These are phyloP conservation scores for Sebastes vulpes DNA, from an alignment of 2,797 vertebrate species.

Conservation along the genomic window DNA sequence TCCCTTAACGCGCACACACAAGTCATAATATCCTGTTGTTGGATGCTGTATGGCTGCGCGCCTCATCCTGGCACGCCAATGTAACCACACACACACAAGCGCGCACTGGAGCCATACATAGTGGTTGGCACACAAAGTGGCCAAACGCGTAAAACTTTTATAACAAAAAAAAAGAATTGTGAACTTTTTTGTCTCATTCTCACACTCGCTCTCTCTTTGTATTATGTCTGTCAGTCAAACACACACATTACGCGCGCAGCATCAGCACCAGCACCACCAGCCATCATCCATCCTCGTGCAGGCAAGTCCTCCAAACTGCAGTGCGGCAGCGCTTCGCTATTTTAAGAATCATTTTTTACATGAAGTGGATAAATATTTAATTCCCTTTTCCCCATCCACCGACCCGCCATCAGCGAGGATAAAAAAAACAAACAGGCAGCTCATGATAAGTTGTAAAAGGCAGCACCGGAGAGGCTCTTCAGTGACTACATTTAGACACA, in stretches of 20 bases:
- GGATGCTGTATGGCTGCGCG: neutral
- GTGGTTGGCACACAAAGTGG: neutral
- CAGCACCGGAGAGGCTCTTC: neutral
- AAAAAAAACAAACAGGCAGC: neutral
- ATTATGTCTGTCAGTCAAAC: neutral
- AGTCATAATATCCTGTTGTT: constrained; percentile 11
- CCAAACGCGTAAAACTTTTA: constrained; percentile 28
- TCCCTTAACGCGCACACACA: neutral
- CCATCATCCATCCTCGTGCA: constrained; percentile 33
- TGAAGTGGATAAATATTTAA: constrained; percentile 76
- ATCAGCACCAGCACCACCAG: neutral
- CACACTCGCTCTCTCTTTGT: neutral
- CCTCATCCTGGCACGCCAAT: neutral
- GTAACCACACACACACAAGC: neutral
- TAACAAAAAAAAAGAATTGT: neutral
- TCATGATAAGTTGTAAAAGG: constrained; percentile 12
- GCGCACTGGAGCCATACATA: neutral
- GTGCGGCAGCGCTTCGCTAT: constrained; percentile 79
- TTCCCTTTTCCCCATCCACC: constrained; percentile 6
- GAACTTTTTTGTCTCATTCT: constrained; percentile 19
- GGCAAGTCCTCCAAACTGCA: constrained; percentile 73
- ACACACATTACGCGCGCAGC: neutral
- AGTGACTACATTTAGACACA: neutral
- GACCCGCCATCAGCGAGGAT: neutral
- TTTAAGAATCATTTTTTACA: constrained; percentile 73